These are phyloP conservation scores for Athalia rosae DNA, from an alignment of 2,888 invertebrate genomes.

Conservation along the genomic window DNA sequence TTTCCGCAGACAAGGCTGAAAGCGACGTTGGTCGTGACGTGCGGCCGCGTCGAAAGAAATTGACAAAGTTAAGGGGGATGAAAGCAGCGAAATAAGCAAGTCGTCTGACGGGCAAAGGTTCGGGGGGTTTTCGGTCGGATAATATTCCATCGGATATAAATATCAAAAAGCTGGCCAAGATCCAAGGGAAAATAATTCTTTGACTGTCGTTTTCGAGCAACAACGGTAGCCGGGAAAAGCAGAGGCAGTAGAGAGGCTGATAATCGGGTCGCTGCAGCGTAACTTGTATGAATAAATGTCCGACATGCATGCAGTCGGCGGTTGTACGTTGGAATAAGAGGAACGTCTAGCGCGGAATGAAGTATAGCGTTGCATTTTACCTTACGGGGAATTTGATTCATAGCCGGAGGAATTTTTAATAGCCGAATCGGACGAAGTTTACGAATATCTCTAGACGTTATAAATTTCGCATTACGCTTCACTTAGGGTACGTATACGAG, in stretches of 20 bases:
- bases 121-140: background rate
- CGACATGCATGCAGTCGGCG: slow-evolving; percentile 22
- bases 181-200: slow-evolving; percentile 57
- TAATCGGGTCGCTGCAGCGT: slow-evolving; percentile 66
- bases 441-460: slow-evolving; percentile 46
- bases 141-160: slow-evolving; percentile 26
- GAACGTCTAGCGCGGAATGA: slow-evolving; percentile 11
- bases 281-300: slow-evolving; percentile 63
- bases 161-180: slow-evolving; percentile 56
- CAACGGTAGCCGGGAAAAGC: background rate
- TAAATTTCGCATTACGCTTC: slow-evolving; percentile 55
- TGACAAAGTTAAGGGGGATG: too few relatives aligned
- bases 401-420: slow-evolving; percentile 60
- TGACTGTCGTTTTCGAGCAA: background rate
- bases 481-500: background rate
- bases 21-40: too few relatives aligned
- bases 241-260: slow-evolving; percentile 57
- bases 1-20: too few relatives aligned
- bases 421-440: slow-evolving; percentile 12
- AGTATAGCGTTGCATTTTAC: slow-evolving; percentile 10
- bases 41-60: too few relatives aligned
- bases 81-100: too few relatives aligned
- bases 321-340: slow-evolving; percentile 50
- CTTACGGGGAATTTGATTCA: slow-evolving; percentile 62
- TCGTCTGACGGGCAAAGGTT: background rate